Percentiles rank a stretch among this genome's conserved stretches.
phyloP scores from a whole-genome alignment of 2,797 vertebrate species.

The Arremon brunneinucha region DNA sequence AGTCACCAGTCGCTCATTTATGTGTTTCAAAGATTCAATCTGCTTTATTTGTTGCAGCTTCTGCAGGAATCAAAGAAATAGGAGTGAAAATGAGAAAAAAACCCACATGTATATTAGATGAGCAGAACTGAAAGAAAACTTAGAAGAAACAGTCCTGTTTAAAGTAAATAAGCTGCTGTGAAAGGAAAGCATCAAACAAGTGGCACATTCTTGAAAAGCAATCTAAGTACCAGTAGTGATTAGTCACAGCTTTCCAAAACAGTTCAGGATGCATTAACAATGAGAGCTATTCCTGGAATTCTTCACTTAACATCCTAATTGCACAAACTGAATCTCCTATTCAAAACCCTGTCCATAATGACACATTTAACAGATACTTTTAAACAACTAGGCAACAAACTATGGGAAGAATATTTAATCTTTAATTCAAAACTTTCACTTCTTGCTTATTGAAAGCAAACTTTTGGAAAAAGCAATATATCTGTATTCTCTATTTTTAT shows the following conservation, averaged over 20 bases:
- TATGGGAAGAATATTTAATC: not conserved
- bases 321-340: slow-evolving; percentile 22
- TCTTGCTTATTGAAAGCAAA: not conserved
- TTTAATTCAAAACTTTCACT: not conserved
- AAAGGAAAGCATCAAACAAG: slow-evolving; percentile 54
- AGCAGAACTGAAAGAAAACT: slow-evolving; percentile 29
- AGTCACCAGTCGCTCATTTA: slow-evolving; percentile 94
- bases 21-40: slow-evolving; percentile 91
- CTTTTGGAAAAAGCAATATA: not conserved
- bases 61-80: slow-evolving; percentile 84
- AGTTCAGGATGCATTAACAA: slow-evolving; percentile 58
- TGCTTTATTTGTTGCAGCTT: slow-evolving; percentile 96
- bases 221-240: slow-evolving; percentile 53
- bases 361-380: not conserved
- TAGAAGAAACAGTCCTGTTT: slow-evolving; percentile 28
- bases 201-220: slow-evolving; percentile 61
- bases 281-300: slow-evolving; percentile 62
- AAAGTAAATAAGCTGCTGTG: not conserved
- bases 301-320: slow-evolving; percentile 56
- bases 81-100: slow-evolving; percentile 58
- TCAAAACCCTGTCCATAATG: not conserved
- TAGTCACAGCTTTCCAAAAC: slow-evolving; percentile 52
- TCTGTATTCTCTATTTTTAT: not conserved
- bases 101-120: not conserved
- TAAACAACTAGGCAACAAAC: not conserved